phyloP scores from a whole-genome alignment of 2,797 vertebrate genomes.

The Trachurus trachurus region DNA sequence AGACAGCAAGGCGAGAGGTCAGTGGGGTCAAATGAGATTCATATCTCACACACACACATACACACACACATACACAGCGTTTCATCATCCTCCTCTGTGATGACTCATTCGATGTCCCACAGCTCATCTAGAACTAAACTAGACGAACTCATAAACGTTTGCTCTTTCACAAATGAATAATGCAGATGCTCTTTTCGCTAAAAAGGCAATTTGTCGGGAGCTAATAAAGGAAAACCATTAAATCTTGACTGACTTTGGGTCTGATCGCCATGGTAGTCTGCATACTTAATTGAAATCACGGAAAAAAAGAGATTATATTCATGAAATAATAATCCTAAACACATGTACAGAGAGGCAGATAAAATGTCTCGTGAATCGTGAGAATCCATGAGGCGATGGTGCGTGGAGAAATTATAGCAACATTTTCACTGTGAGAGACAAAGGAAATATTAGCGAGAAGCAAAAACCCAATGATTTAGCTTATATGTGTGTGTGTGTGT shows the following conservation, averaged over 20 bases:
- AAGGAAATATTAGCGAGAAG: slow-evolving; percentile 40
- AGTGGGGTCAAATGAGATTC: slow-evolving; percentile 49
- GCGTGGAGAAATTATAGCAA: slow-evolving; percentile 22
- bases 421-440: slow-evolving; percentile 32
- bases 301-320: slow-evolving; percentile 54
- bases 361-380: slow-evolving; percentile 16
- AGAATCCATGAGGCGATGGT: slow-evolving; percentile 22
- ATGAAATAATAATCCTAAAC: slow-evolving; percentile 65
- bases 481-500: slow-evolving; percentile 21
- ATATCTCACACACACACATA: slow-evolving; percentile 2
- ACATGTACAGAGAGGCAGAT: slow-evolving; percentile 20
- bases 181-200: slow-evolving; percentile 68
- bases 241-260: slow-evolving; percentile 75
- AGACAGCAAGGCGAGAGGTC: slow-evolving; percentile 46
- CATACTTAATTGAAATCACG: slow-evolving; percentile 66
- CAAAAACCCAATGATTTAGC: slow-evolving; percentile 8
- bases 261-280: slow-evolving; percentile 64
- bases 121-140: slow-evolving; percentile 64
- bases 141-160: slow-evolving; percentile 69
- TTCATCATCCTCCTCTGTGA: slow-evolving; percentile 54
- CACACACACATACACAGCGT: slow-evolving; percentile 16
- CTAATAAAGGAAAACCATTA: slow-evolving; percentile 79
- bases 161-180: slow-evolving; percentile 76
- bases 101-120: slow-evolving; percentile 60
- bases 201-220: slow-evolving; percentile 77